Evolutionary conservation across 2,888 invertebrate genomes (phyloP).

Genomic region (Mesopsocus fuscifrons): DNA sequence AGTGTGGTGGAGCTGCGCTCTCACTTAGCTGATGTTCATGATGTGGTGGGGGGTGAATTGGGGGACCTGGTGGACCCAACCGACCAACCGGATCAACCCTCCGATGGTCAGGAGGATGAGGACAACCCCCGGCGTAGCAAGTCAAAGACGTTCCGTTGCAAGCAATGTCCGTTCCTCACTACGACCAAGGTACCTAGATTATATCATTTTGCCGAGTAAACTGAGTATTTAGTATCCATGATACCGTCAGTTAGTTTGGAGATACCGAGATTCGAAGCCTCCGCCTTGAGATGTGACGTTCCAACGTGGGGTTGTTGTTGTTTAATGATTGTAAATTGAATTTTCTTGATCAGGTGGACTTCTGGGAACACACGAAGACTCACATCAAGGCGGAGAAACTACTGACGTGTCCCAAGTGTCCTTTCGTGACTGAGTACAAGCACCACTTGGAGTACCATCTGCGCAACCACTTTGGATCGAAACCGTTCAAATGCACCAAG

Average conservation of each 20-base stretch:
- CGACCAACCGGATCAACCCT: constrained; percentile 17
- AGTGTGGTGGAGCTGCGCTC: constrained; percentile 30
- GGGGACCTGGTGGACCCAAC: constrained; percentile 16
- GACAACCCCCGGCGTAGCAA: constrained; percentile 28
- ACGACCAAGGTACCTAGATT: no score
- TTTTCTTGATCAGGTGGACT: no score
- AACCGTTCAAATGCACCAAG: constrained; percentile 84
- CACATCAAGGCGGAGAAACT: constrained; percentile 91
- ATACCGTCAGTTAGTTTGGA: no score
- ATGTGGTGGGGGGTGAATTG: constrained; percentile 14
- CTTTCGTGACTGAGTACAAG: constrained; percentile 96
- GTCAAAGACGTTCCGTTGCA: constrained; percentile 17
- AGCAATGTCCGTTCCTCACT: constrained; percentile 31
- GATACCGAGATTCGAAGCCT: no score
- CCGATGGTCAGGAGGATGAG: constrained; percentile 22
- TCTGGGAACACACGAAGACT: constrained; percentile 72
- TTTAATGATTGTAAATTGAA: no score
- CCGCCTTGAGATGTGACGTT: no score
- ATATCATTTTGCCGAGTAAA: no score
- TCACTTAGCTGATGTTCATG: constrained; percentile 30
- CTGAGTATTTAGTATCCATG: no score
- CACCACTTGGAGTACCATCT: constrained; percentile 96
- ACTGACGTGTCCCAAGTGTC: constrained; percentile 77
- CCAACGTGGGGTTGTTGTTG: no score
- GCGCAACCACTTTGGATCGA: constrained; percentile 83